Evolutionary conservation across 2,113 vertebrate genomes (phyloP).

Genomic region (Corythaeola cristata): DNA sequence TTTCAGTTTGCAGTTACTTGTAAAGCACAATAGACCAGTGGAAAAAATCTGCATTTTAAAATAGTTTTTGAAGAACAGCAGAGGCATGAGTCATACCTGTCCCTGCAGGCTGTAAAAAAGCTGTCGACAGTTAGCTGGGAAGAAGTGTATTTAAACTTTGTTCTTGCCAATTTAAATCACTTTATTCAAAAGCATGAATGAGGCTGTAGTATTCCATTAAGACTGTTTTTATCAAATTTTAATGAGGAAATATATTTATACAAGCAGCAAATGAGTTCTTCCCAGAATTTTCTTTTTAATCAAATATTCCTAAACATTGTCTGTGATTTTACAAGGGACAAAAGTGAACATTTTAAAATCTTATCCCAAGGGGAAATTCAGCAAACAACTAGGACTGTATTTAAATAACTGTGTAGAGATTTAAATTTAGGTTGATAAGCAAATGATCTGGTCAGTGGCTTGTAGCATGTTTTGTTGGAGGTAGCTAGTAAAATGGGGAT

Average conservation of each 20-base stretch:
- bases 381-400: not conserved
- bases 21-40: constrained; percentile 31
- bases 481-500: not conserved
- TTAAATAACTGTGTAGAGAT: not conserved
- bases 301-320: not conserved
- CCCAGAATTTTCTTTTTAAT: constrained; percentile 27
- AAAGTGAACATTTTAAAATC: not conserved
- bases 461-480: not conserved
- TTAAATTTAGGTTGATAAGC: not conserved
- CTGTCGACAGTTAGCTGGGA: constrained; percentile 26
- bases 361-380: not conserved
- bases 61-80: constrained; percentile 22
- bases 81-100: constrained; percentile 57
- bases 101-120: constrained; percentile 25
- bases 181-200: constrained; percentile 58
- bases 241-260: constrained; percentile 40
- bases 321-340: not conserved
- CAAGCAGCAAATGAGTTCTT: constrained; percentile 27
- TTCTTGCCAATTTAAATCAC: constrained; percentile 43
- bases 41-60: constrained; percentile 45
- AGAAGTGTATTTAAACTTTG: constrained; percentile 58
- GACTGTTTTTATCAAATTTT: constrained; percentile 47
- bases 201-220: constrained; percentile 50
- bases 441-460: not conserved
- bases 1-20: constrained; percentile 18